Percentiles rank a stretch among this genome's conserved stretches.
Conservation (phyloP, 2,797 vertebrate genomes). For the Eleutherodactylus coqui region DNA sequence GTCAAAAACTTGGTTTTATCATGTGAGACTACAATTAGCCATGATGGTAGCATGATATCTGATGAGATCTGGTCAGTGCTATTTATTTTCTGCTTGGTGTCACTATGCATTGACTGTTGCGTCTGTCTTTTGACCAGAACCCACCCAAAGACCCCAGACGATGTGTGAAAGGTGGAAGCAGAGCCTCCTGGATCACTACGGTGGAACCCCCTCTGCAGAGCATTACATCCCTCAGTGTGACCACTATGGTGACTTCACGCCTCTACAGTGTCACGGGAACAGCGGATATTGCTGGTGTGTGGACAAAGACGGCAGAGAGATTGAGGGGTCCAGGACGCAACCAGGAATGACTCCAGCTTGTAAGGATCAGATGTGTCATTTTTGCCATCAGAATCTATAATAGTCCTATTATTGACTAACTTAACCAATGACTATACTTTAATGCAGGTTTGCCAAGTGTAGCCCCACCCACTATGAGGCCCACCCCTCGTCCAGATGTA, state of each 20-base stretch:
- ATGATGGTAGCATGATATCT: background rate
- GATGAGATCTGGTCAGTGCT: background rate
- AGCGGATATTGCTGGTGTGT: conserved; percentile 84
- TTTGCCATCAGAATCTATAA: fast-evolving
- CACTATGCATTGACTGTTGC: background rate
- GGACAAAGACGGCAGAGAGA: conserved; percentile 85
- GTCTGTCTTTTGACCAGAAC: conserved; percentile 64
- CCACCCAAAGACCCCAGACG: conserved; percentile 71
- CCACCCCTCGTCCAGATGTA: conserved; percentile 84
- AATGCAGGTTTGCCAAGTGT: conserved; percentile 85
- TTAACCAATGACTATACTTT: background rate
- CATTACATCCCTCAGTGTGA: conserved; percentile 79
- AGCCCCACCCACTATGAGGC: conserved; percentile 79
- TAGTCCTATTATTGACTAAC: fast-evolving
- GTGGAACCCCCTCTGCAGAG: conserved; percentile 70
- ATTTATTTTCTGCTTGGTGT: background rate
- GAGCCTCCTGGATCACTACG: conserved; percentile 75
- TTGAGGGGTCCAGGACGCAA: conserved; percentile 87
- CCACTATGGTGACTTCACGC: conserved; percentile 70
- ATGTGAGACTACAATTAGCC: too few species aligned
- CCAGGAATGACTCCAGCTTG: conserved; percentile 86
- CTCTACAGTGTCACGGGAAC: conserved; percentile 79
- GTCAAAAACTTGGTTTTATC: too few species aligned
- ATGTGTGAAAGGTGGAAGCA: conserved; percentile 79
- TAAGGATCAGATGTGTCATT: conserved; percentile 70